phyloP scores from a whole-genome alignment of 2,113 vertebrate genomes.

The Equus quagga region DNA sequence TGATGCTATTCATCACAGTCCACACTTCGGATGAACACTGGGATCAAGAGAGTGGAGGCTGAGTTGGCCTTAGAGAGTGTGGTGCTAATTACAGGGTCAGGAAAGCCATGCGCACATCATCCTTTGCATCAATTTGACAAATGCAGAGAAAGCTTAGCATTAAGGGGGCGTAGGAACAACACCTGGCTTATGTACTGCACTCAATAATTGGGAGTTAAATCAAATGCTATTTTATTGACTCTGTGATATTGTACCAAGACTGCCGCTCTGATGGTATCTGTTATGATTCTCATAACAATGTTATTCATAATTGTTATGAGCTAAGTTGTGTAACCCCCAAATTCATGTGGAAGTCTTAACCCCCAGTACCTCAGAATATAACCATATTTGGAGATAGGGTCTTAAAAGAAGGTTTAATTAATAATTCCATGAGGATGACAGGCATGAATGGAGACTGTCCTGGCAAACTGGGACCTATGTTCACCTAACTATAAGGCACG shows the following conservation, averaged over 20 bases:
- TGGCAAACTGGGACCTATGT: not conserved
- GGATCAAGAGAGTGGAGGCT: not conserved
- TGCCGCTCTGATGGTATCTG: not conserved
- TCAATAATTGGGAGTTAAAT: not conserved
- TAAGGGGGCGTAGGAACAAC: accelerated
- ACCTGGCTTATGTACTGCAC: not conserved
- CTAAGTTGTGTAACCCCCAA: not conserved
- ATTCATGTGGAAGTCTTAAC: not conserved
- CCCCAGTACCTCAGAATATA: not conserved
- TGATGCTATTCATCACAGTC: not conserved
- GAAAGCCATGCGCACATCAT: accelerated
- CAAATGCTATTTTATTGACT: not conserved
- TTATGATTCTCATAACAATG: not conserved
- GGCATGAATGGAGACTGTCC: not conserved
- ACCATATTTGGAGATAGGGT: not conserved
- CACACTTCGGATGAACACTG: not conserved
- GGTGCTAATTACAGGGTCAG: not conserved
- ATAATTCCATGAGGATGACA: not conserved
- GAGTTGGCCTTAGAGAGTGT: accelerated
- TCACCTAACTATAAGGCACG: not conserved
- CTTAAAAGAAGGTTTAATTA: not conserved
- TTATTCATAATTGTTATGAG: not conserved
- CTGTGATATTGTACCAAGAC: accelerated
- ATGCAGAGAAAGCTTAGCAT: too few species aligned
- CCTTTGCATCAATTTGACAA: not conserved